Conservation (phyloP, 1,140 invertebrate genomes). For the Capitella teleta region DNA sequence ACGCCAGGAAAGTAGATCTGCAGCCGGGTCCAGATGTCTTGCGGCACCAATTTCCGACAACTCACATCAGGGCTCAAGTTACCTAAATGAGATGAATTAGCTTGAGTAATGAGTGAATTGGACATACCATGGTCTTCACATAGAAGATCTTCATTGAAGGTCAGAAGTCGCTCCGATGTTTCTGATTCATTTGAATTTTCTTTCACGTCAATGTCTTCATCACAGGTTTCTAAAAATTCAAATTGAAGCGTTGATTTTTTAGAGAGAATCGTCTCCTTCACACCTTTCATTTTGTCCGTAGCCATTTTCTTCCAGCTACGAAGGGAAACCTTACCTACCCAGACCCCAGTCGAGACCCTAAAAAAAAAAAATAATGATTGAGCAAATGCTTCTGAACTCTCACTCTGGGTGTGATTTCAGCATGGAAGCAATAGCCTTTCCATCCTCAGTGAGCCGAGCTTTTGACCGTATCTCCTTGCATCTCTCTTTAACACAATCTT, state of each 20-base stretch:
- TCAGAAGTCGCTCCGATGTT: too few species aligned
- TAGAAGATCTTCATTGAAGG: conserved; percentile 50
- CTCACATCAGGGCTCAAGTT: conserved; percentile 29
- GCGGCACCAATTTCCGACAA: conserved; percentile 42
- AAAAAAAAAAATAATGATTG: too few species aligned
- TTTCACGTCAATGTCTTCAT: not conserved
- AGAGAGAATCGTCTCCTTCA: conserved; percentile 2
- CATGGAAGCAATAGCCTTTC: not conserved
- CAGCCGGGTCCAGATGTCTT: conserved; percentile 46
- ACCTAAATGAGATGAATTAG: too few species aligned
- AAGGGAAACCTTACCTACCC: conserved; percentile 43
- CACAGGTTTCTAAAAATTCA: too few species aligned
- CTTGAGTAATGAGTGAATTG: too few species aligned
- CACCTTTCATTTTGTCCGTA: conserved; percentile 17
- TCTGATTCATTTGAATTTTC: too few species aligned
- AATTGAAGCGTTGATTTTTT: too few species aligned
- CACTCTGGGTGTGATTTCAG: too few species aligned
- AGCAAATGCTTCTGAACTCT: too few species aligned
- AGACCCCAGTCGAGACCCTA: too few species aligned
- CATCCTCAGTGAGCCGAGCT: not conserved
- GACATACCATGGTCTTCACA: conserved; percentile 44
- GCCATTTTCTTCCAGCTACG: conserved; percentile 38
- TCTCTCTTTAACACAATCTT: not conserved
- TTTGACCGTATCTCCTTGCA: not conserved
- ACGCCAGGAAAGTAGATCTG: conserved; percentile 48